Evolutionary conservation across 2,797 vertebrate genomes (phyloP).

Genomic region (Gymnopithys bicolor): DNA sequence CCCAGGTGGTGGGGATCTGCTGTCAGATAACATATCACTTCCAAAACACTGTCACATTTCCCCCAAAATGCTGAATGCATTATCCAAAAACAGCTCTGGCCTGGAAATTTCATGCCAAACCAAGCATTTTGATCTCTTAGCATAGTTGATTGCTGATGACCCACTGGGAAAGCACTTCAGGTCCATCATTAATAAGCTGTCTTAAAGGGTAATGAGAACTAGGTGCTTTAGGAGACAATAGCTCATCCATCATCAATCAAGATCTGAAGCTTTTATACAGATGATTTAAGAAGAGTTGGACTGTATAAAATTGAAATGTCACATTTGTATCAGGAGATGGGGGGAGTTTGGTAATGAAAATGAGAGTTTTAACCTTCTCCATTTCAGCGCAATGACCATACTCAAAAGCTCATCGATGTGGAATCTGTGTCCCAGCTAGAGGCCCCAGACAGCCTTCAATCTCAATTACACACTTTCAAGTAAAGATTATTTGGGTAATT

Average conservation of each 20-base stretch:
- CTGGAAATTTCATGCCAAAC: slow-evolving; percentile 56
- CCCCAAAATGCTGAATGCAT: slow-evolving; percentile 36
- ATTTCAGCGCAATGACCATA: slow-evolving; percentile 78
- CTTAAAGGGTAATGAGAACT: slow-evolving; percentile 77
- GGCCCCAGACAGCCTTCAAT: slow-evolving; percentile 53
- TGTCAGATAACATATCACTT: slow-evolving; percentile 4
- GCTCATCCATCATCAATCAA: slow-evolving; percentile 81
- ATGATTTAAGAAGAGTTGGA: slow-evolving; percentile 80
- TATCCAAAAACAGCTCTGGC: slow-evolving; percentile 43
- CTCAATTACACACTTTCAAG: slow-evolving; percentile 60
- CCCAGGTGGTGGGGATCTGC: neutral
- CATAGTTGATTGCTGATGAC: slow-evolving; percentile 65
- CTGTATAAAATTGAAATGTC: slow-evolving; percentile 83
- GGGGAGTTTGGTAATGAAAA: slow-evolving; percentile 77
- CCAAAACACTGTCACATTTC: neutral
- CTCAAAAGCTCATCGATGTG: slow-evolving; percentile 71
- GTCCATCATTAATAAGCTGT: slow-evolving; percentile 77
- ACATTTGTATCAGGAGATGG: slow-evolving; percentile 79
- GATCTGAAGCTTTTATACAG: slow-evolving; percentile 80
- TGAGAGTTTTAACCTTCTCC: slow-evolving; percentile 80
- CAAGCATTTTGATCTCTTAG: slow-evolving; percentile 62
- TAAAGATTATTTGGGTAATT: slow-evolving; percentile 71
- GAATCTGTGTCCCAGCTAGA: slow-evolving; percentile 56
- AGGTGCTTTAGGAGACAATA: slow-evolving; percentile 76
- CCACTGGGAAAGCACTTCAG: slow-evolving; percentile 73